Conservation (phyloP, 2,797 vertebrate genomes). For the Diplodus puntazzo region DNA sequence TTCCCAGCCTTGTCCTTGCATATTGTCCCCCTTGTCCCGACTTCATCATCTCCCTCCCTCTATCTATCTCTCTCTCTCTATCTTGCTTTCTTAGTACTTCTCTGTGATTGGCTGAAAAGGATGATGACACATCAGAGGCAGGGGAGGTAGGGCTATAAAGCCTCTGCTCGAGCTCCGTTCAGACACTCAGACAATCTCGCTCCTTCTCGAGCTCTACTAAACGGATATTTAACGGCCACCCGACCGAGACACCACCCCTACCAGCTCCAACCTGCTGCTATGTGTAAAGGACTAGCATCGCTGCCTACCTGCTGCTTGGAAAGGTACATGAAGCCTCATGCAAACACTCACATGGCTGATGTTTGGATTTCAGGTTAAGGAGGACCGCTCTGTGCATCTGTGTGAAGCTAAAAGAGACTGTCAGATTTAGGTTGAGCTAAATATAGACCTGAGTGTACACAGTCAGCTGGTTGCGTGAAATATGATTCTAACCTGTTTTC, state of each 20-base stretch:
- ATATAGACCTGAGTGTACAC: constrained; percentile 9
- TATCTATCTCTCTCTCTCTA: background rate
- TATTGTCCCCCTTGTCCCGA: constrained; percentile 24
- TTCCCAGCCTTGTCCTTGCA: constrained; percentile 56
- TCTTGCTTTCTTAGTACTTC: background rate
- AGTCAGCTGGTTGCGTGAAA: background rate
- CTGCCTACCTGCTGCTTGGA: constrained; percentile 91
- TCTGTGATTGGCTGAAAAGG: constrained; percentile 74
- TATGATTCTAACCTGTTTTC: constrained; percentile 42
- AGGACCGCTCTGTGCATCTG: constrained; percentile 7
- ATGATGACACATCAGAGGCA: constrained; percentile 68
- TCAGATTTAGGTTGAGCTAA: background rate
- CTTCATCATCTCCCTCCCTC: constrained; percentile 10
- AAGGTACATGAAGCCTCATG: constrained; percentile 85
- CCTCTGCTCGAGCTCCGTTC: constrained; percentile 42
- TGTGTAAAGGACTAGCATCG: constrained; percentile 90
- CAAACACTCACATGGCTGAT: constrained; percentile 5
- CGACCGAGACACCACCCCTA: background rate
- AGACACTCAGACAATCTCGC: constrained; percentile 66
- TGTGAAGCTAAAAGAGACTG: background rate
- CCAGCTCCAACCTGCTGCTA: constrained; percentile 64
- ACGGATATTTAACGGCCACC: constrained; percentile 53
- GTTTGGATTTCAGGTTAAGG: constrained; percentile 13
- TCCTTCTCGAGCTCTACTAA: constrained; percentile 43
- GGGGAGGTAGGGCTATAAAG: constrained; percentile 76